phyloP scores from a whole-genome alignment of 2,113 vertebrate species.

The Chunga burmeisteri region DNA sequence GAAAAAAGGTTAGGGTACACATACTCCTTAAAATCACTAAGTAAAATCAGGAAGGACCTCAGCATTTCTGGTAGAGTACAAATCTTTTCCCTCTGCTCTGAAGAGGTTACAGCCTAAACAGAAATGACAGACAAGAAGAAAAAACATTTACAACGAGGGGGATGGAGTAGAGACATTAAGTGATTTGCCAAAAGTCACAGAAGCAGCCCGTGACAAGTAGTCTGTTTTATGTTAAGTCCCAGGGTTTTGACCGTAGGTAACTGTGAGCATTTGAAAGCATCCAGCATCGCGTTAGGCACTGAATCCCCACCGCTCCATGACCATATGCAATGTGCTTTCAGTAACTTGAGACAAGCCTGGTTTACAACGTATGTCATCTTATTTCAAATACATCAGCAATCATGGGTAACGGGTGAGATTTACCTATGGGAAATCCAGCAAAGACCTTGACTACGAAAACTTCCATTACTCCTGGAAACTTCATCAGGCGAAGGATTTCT shows the following conservation, averaged over 20 bases:
- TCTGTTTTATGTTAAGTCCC: not conserved
- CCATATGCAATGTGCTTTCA: not conserved
- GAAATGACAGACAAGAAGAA: not conserved
- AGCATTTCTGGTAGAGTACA: not conserved
- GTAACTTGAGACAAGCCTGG: not conserved
- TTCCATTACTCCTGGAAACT: slow-evolving; percentile 80
- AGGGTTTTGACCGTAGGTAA: not conserved
- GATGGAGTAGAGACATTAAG: not conserved
- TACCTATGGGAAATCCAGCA: slow-evolving; percentile 86
- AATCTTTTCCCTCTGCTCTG: not conserved
- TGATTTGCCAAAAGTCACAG: not conserved
- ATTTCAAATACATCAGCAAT: not conserved
- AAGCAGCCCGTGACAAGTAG: not conserved
- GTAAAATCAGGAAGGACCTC: not conserved
- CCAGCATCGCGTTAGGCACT: not conserved
- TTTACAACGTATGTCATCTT: not conserved
- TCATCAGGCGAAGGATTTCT: slow-evolving; percentile 84
- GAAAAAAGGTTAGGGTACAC: not conserved
- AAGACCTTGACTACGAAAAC: slow-evolving; percentile 87
- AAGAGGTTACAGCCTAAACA: not conserved
- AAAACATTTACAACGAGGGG: not conserved
- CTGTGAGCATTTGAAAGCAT: not conserved
- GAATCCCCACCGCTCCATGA: not conserved
- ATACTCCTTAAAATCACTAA: not conserved
- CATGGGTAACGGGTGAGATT: not conserved